Base-by-base conservation (phyloP, 2,888 invertebrate genomes). In the Noctua pronuba region DNA sequence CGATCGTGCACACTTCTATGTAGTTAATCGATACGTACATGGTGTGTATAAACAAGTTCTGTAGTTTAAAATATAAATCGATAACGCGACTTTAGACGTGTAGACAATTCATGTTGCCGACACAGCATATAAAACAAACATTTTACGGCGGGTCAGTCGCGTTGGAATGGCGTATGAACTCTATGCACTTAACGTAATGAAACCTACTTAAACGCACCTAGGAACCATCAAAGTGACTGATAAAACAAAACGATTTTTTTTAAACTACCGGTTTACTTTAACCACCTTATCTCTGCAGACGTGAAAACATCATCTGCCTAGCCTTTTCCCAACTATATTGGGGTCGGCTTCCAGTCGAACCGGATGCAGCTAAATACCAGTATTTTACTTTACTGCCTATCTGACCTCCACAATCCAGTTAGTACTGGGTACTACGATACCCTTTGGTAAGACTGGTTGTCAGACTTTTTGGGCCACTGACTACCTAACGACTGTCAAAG, bases 71-170 rank as follows among this genome's bases (percentile, higher is more conserved):
- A 75, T n/a, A n/a, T 64, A 75, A 69, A 69, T 79, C 65, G 38
- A 67, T 69, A 62, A 64, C 38, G 31, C 35, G n/a, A 31, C 66
- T 71, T 76, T 75, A 76, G 68, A 76, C 66, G 76, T 65, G 72
- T 71, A 70, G 64, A 80, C 82, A 82, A 80, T 84, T 83, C 80
- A 82, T 82, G 82, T 79, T 69, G 67, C 74, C 73, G 80, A 80
- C 82, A 66, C 24, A 65, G 69, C 66, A 77, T 81, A 86, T 89
- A 84, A 88, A 88, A 81, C 77, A 79, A 80, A 84, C 81, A 80
- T 86, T 89, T 88, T 82, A 88, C 86, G 86, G 80, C 82, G 73
- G 86, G 83, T 89, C 89, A 84, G 65, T 21, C 85, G 86, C 73
- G 79, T 77, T 74, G 85, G 88, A 86, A 86, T 88, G 88, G 82